Evolutionary conservation across 1,140 invertebrate species (phyloP), one percentile per base, ranked within the genome.

Genomic region (Physella acuta): DNA sequence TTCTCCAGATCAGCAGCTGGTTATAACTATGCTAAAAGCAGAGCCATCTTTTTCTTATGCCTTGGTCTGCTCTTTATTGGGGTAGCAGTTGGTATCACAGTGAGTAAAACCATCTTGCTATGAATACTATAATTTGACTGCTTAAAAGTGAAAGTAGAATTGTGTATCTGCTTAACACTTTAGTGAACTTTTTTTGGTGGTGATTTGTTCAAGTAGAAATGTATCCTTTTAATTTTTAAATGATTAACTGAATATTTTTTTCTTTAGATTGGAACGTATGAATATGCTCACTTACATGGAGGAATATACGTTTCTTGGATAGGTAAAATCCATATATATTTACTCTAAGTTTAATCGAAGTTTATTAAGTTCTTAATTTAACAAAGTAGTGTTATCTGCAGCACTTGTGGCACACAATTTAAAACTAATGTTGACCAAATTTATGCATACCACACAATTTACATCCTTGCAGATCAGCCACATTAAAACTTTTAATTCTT

Each of bases 271-370:
- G 34, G 58, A 28, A 60, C 58, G 37, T 36, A 14, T 36, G 33
- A 60, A 34, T 4, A 31, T n/a, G 58, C 58, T 8, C 8, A 3
- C 4, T 1, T 5, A 36, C 30, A 60, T 60, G 58, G 58, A 60
- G 58, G 58, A 28, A 60, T 60, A 36, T 60, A 60, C 24, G 58
- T 60, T 28, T 28, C 58, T 20, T 60, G 58, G 58, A 36, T 36
- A 36, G 58, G 58, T 60, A 60, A 26, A 44, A 44, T 44, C 20
- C 8, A 44, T 11, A 8, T 44, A 44, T 8, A 44, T 8, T 44
- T 44, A 44, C 39, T 44, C 20, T 44, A 11, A 20, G 20, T 11
- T 44, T 44, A 44, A 44, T 11, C 39, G 8, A 44, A 20, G 20
- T 8, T 44, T 44, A 44, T 20, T 44, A 44, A 44, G 39, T 44